These are phyloP conservation scores for Cygnus atratus DNA, from an alignment of 2,113 vertebrate species.

Conservation along the genomic window DNA sequence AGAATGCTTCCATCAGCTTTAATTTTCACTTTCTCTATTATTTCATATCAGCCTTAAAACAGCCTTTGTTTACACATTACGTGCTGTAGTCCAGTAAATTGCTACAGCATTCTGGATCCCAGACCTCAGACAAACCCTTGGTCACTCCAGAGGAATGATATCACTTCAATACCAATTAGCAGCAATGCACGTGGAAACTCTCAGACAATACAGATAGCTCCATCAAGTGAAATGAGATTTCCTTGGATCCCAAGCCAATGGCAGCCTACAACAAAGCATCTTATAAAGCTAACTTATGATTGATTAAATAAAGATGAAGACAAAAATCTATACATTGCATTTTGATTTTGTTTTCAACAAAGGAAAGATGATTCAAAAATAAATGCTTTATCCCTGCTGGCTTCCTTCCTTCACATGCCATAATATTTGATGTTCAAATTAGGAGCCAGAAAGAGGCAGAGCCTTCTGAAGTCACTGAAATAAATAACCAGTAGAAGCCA, in stretches of 20 bases:
- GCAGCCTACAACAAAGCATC: background rate
- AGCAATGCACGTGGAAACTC: background rate
- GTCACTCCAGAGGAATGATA: background rate
- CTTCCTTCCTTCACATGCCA: background rate
- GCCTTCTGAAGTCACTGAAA: background rate
- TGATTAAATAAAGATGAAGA: background rate
- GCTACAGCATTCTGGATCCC: background rate
- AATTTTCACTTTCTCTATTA: background rate
- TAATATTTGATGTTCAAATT: background rate
- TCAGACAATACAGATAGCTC: background rate
- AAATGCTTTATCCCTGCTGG: background rate
- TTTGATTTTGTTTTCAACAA: background rate
- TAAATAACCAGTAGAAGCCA: background rate
- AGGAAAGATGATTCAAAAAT: background rate
- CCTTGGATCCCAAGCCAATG: background rate
- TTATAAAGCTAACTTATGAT: background rate
- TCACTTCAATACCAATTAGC: background rate
- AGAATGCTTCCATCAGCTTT: background rate
- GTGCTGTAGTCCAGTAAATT: background rate
- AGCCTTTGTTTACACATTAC: background rate
- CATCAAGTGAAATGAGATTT: background rate
- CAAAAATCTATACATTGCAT: background rate
- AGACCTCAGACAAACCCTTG: background rate
- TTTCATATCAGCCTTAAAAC: background rate
- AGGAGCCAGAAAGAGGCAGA: background rate